Conservation (phyloP, 2,113 vertebrate genomes). For the Donacobius atricapilla region DNA sequence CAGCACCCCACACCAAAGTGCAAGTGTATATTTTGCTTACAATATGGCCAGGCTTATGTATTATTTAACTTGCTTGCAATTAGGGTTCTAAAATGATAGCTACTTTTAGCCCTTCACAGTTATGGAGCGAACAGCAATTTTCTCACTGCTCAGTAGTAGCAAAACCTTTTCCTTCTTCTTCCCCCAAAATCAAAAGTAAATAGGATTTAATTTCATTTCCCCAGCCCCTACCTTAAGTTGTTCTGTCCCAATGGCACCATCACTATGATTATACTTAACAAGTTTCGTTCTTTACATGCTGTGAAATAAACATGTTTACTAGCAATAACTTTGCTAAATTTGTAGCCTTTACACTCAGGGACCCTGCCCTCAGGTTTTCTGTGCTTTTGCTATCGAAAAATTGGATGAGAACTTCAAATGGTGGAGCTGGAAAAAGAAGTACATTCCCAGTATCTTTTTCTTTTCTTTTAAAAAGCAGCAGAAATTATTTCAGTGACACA, state of each 20-base stretch:
- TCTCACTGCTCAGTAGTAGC: background rate
- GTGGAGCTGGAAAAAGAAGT: background rate
- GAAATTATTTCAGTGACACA: constrained; percentile 28
- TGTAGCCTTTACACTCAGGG: background rate
- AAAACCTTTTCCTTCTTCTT: background rate
- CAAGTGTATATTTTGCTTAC: background rate
- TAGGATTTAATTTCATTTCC: background rate
- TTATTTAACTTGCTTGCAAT: background rate
- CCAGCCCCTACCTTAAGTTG: background rate
- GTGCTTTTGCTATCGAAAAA: background rate
- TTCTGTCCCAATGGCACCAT: background rate
- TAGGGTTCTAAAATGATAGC: background rate
- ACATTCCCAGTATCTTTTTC: background rate
- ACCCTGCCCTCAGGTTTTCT: background rate
- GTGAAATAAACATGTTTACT: background rate
- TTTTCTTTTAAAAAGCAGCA: background rate
- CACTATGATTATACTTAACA: background rate
- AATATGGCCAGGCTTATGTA: background rate
- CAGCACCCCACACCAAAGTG: background rate
- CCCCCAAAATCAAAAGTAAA: background rate
- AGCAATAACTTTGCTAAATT: background rate
- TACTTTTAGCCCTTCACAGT: background rate
- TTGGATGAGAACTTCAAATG: background rate
- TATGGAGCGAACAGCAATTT: background rate
- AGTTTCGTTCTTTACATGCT: background rate